phyloP scores from a whole-genome alignment of 1,140 invertebrate species.

The Leptoteleia sp. region DNA sequence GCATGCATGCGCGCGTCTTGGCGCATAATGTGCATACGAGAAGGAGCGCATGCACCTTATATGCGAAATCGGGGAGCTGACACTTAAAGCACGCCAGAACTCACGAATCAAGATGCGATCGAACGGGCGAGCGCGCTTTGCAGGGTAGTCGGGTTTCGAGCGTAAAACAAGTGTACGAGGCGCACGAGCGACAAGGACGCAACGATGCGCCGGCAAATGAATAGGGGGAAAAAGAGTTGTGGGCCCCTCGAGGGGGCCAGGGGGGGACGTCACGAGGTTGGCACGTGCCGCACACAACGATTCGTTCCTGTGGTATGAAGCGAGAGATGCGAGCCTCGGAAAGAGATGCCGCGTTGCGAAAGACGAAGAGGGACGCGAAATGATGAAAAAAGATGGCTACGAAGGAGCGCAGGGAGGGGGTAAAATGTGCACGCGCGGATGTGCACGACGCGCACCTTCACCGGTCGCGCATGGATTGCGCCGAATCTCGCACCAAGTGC shows the following conservation, averaged over 20 bases:
- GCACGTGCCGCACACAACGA: too few relatives aligned
- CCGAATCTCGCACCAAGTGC: too few relatives aligned
- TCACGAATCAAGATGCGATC: conserved; percentile 54
- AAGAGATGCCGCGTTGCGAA: too few relatives aligned
- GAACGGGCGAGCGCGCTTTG: conserved; percentile 50
- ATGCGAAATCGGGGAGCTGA: conserved; percentile 41
- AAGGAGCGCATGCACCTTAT: conserved; percentile 42
- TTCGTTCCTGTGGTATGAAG: too few relatives aligned
- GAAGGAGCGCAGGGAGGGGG: too few relatives aligned
- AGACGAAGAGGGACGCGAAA: too few relatives aligned
- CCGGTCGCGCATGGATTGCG: too few relatives aligned
- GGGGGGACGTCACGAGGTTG: neutral
- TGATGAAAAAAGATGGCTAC: too few relatives aligned
- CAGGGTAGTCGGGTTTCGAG: conserved; percentile 47
- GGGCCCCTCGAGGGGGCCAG: conserved; percentile 9
- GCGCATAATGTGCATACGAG: conserved; percentile 23
- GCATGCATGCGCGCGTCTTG: conserved; percentile 4
- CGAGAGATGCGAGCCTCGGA: too few relatives aligned
- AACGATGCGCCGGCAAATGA: conserved; percentile 41
- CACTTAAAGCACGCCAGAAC: conserved; percentile 48
- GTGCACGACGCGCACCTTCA: too few relatives aligned
- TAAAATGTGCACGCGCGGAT: too few relatives aligned
- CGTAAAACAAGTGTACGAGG: conserved; percentile 52
- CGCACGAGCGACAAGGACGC: conserved; percentile 34
- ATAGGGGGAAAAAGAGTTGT: conserved; percentile 42